Evolutionary conservation across 2,888 invertebrate genomes (phyloP).

Genomic region (Troglohyphantes excavatus): DNA sequence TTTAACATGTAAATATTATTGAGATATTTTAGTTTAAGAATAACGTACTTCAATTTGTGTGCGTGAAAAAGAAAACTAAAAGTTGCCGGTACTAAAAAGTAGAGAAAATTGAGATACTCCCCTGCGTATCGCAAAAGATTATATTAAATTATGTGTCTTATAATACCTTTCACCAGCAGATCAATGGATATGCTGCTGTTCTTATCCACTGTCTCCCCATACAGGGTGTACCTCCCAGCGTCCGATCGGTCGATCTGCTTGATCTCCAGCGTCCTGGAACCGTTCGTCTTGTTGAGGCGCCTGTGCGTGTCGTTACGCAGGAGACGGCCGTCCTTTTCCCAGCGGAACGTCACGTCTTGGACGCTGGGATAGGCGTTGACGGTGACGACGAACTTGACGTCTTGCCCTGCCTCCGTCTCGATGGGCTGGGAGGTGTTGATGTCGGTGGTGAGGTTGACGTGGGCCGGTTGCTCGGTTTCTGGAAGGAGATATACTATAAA

Average conservation of each 20-base stretch:
- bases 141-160: too few relatives aligned
- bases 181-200: conserved; percentile 49
- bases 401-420: conserved; percentile 56
- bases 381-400: conserved; percentile 80
- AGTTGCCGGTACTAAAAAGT: too few relatives aligned
- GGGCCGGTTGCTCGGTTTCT: conserved; percentile 56
- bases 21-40: too few relatives aligned
- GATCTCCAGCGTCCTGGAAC: conserved; percentile 42
- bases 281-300: conserved; percentile 23
- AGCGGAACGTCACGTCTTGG: conserved; percentile 70
- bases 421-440: conserved; percentile 78
- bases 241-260: conserved; percentile 41
- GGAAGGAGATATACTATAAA: too few relatives aligned
- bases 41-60: too few relatives aligned
- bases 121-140: background rate
- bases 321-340: conserved; percentile 75
- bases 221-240: conserved; percentile 52
- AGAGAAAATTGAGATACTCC: background rate
- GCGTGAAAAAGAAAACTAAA: too few relatives aligned
- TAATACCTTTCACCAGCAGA: conserved; percentile 69
- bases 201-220: conserved; percentile 47
- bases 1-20: too few relatives aligned
- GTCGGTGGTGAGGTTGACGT: conserved; percentile 80
- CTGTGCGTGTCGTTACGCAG: conserved; percentile 40
- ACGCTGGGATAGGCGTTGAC: conserved; percentile 80